Base-by-base conservation (phyloP, 2,797 vertebrate species). In the Eleutherodactylus coqui region DNA sequence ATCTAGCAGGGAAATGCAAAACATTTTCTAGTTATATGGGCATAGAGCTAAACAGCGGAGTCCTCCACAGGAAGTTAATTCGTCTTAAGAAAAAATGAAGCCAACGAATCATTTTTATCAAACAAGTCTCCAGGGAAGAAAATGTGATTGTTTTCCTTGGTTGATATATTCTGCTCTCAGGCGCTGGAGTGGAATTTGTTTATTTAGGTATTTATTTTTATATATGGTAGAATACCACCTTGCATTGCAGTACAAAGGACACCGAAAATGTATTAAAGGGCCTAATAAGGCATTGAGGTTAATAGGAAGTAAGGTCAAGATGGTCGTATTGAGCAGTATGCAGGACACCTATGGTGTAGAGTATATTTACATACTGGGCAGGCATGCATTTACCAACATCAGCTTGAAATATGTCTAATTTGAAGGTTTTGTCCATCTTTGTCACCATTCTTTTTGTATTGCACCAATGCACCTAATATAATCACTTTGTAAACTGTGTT, bases 41-140 rank as follows among this genome's bases (percentile, higher is more conserved):
- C 73, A 43, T 38, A 21, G 36, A 73, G 69, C 34, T 43, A 43
- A 73, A 38, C 69, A 55, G 69, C 36, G 0, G 62, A 24, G 38
- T 82, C n/a, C 79, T 36, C 79, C 34, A n/a, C 79, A 45, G 81
- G 69, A 58, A 41, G 49, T 83, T 73, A 83, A 83, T 83, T 34
- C 32, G 70, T 73, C 70, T 73, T 24, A 47, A 53, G n/a, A 32
- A 36, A 51, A 82, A 41, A 41, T 34, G 36, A 55, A 58, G 53
- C 41, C 69, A 83, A 58, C 70, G 5, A 75, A 83, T 73, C 49
- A 75, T 72, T 73, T 83, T 43, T 60, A 16, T 41, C 60, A 49
- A 79, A 60, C 24, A 80, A 73, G 36, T 72, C 49, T 83, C 81
- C 36, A 16, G 51, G 81, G 81, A 53, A 60, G 67, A 75, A 36